phyloP scores from a whole-genome alignment of 2,113 vertebrate species.

The Grallaria varia region DNA sequence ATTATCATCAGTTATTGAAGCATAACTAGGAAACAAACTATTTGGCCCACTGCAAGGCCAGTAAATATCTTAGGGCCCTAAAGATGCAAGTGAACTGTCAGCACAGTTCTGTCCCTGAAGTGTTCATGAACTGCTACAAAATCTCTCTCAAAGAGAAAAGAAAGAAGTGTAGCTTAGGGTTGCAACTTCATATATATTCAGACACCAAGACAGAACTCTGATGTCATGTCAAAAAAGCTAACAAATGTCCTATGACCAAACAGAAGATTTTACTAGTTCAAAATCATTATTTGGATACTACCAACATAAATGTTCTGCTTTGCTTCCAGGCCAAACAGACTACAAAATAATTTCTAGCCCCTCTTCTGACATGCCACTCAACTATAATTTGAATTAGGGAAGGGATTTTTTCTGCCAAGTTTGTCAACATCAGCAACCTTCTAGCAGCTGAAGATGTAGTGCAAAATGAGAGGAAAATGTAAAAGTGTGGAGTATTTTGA shows the following conservation, averaged over 20 bases:
- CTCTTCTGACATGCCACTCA: background rate
- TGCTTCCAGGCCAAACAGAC: background rate
- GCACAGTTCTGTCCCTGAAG: background rate
- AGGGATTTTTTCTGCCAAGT: background rate
- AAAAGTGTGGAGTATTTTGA: background rate
- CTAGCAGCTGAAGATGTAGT: background rate
- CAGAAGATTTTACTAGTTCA: background rate
- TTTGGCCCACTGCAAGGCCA: background rate
- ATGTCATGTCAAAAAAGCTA: background rate
- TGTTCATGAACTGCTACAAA: background rate
- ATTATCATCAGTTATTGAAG: background rate
- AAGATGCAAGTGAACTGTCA: background rate
- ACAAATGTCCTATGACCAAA: background rate
- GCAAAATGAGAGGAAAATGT: background rate
- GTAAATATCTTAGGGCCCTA: background rate
- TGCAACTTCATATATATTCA: background rate
- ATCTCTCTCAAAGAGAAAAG: background rate
- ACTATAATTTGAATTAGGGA: background rate
- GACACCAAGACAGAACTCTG: background rate
- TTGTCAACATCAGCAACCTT: background rate
- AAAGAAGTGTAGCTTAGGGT: background rate
- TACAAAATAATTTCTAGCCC: background rate
- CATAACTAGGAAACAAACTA: background rate
- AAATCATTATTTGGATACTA: background rate
- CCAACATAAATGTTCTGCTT: background rate